A percentile compares a stretch with the other conserved stretches of the same genome.
Evolutionary conservation across 2,888 invertebrate genomes (phyloP).

Genomic region (Tenthredo distinguenda): DNA sequence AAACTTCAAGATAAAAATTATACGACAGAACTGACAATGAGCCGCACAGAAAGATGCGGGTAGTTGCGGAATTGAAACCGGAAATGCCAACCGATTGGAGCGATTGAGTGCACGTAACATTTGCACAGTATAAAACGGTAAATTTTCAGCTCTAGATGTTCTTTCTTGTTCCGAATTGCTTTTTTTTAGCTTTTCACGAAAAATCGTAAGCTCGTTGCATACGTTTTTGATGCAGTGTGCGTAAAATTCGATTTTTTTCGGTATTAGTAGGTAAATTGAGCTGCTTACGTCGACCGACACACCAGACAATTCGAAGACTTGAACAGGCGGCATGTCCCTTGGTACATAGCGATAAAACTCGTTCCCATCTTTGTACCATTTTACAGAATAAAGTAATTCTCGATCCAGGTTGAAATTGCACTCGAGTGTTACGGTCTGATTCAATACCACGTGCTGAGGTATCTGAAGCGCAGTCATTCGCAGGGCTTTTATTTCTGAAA

Average conservation of each 20-base stretch:
- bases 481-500: constrained; percentile 74
- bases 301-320: constrained; percentile 89
- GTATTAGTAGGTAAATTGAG: background rate
- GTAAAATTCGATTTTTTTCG: no score
- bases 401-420: constrained; percentile 92
- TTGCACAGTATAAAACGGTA: constrained; percentile 4
- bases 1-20: background rate
- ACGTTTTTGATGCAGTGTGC: no score
- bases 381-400: constrained; percentile 92
- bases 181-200: background rate
- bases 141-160: background rate
- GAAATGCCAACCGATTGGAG: constrained; percentile 34
- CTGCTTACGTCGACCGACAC: constrained; percentile 92
- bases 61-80: constrained; percentile 14
- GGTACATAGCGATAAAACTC: constrained; percentile 94
- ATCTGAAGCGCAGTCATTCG: constrained; percentile 89
- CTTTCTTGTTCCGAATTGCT: background rate
- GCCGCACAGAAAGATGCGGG: constrained; percentile 1
- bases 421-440: constrained; percentile 87
- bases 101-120: background rate
- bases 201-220: background rate
- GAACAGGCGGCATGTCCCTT: constrained; percentile 88
- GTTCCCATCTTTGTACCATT: constrained; percentile 95
- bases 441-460: constrained; percentile 90
- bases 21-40: background rate